These are phyloP conservation scores for Crax fasciolata DNA, from an alignment of 2,797 vertebrate genomes.

Conservation along the genomic window DNA sequence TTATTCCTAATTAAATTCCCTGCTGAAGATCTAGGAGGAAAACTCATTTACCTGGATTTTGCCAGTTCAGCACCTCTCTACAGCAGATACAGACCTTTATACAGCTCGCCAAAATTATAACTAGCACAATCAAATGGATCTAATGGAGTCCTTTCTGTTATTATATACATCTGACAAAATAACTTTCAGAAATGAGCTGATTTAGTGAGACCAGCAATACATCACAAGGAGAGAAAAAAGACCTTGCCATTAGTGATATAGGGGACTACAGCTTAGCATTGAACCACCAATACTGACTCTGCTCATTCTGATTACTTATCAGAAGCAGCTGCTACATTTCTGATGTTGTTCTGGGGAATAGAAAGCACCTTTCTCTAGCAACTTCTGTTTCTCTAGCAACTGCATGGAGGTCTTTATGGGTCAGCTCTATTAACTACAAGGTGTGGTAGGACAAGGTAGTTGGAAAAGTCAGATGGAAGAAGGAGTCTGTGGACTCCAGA, in stretches of 20 bases:
- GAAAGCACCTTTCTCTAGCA: background rate
- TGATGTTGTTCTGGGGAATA: background rate
- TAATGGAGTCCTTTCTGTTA: background rate
- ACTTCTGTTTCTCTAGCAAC: background rate
- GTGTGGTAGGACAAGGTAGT: background rate
- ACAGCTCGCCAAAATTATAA: background rate
- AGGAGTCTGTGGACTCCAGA: background rate
- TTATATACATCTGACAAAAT: background rate
- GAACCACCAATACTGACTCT: background rate
- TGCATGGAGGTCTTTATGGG: background rate
- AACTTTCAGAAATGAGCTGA: background rate
- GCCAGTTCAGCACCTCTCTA: background rate
- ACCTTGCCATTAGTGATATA: background rate
- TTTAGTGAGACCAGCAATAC: background rate
- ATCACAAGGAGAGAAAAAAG: background rate
- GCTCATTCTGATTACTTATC: background rate
- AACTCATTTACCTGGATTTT: background rate
- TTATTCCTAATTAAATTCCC: background rate
- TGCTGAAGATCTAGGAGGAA: background rate
- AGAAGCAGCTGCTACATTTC: background rate
- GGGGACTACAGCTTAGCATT: background rate
- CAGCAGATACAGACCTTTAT: background rate
- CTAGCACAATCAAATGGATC: background rate
- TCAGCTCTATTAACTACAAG: background rate
- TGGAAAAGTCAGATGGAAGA: background rate